Evolutionary conservation across 1,140 invertebrate genomes (phyloP), one percentile per base, ranked within the genome.

Genomic region (Diprion similis): DNA sequence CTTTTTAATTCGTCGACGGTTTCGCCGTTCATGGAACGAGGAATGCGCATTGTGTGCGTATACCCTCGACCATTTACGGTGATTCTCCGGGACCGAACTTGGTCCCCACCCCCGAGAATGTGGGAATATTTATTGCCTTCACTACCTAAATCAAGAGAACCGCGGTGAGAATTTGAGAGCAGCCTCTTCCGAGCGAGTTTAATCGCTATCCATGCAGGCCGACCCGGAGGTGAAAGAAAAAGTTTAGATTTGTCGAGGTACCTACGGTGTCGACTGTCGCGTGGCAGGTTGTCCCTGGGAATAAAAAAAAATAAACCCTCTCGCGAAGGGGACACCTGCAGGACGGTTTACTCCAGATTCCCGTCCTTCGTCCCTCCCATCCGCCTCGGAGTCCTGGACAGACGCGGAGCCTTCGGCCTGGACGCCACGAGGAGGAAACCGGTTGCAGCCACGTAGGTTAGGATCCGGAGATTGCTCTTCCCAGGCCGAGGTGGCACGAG

Each of bases 41-140:
- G 51, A 59, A 59, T 59, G 51, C 51, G 51, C n/a, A 59, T 59
- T 59, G 51, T 59, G 51, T 59, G 51, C 51, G 51, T 15, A 59
- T 59, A 13, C 11, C 51, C 51, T 59, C 51, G 51, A 59, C 51
- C 51, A 59, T 59, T 59, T 59, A 59, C n/a, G 51, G 51, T 17
- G 51, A 59, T 59, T 59, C 51, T 17, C n/a, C n/a, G n/a, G 51
- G 24, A 37, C 24, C 24, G 24, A 37, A 37, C 24, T 37, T 6
- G 24, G 6, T 37, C 24, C 24, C 24, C 24, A 1, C 24, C 2
- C 24, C 24, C 24, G 2, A 37, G 24, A 37, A 37, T 37, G 24
- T 37, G 24, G 24, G 24, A 37, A 37, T 59, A 59, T 59, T 59
- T 59, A 59, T 59, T 13, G 24, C 24, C 24, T 37, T 1, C 24